These are phyloP conservation scores for Enteromius fasciolatus DNA, from an alignment of 2,797 vertebrate genomes.

Conservation along the genomic window DNA sequence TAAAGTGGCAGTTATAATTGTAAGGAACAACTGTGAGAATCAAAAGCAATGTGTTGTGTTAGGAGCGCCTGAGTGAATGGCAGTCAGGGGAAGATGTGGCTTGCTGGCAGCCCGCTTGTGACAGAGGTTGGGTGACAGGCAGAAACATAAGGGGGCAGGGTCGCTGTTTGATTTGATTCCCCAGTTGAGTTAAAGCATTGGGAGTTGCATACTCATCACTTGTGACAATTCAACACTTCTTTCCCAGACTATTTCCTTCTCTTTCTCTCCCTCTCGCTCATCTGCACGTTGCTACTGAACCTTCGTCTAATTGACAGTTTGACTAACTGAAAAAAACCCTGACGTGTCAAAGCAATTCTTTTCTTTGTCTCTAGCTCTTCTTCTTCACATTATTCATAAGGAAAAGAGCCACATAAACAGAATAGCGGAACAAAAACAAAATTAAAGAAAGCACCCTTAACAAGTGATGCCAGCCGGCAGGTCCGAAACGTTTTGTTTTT, in stretches of 20 bases:
- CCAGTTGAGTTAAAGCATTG: constrained; percentile 50
- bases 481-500: constrained; percentile 33
- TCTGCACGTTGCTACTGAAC: constrained; percentile 38
- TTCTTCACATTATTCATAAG: constrained; percentile 41
- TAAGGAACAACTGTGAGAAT: constrained; percentile 31
- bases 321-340: constrained; percentile 51
- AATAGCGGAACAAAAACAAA: constrained; percentile 34
- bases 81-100: constrained; percentile 20
- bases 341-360: constrained; percentile 42
- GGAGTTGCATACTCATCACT: constrained; percentile 70
- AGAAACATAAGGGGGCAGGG: constrained; percentile 53
- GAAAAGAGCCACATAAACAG: constrained; percentile 44
- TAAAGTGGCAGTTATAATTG: constrained; percentile 37
- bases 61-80: constrained; percentile 17
- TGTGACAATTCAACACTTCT: constrained; percentile 62
- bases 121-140: constrained; percentile 46
- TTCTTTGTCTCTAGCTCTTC: constrained; percentile 29
- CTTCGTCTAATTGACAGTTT: constrained; percentile 57
- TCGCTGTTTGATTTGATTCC: constrained; percentile 55
- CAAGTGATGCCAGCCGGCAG: constrained; percentile 31
- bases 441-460: constrained; percentile 32
- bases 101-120: constrained; percentile 39
- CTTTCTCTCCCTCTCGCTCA: constrained; percentile 53
- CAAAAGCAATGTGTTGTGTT: constrained; percentile 30
- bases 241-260: constrained; percentile 49